Evolutionary conservation across 2,113 vertebrate genomes (phyloP).

Genomic region (Ailurus styani): DNA sequence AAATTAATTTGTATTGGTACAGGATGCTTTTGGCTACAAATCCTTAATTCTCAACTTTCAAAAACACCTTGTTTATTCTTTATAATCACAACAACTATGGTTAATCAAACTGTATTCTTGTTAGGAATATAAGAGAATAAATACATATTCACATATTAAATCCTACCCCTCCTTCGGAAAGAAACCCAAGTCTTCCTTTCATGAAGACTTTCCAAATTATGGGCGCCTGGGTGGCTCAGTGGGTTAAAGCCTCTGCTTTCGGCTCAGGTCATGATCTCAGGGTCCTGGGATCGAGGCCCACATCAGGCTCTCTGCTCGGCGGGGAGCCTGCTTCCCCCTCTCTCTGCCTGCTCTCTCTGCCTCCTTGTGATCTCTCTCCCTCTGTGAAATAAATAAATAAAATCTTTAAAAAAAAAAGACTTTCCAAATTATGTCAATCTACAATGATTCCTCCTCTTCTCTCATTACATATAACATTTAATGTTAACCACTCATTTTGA

Average conservation of each 20-base stretch:
- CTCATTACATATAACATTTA: not conserved
- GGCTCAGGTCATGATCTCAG: too few relatives aligned
- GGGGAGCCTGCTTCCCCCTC: too few relatives aligned
- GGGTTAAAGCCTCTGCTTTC: too few relatives aligned
- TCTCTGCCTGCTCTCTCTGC: too few relatives aligned
- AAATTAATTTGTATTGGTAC: conserved; percentile 26
- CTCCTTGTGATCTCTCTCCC: too few relatives aligned
- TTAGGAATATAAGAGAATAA: conserved; percentile 1
- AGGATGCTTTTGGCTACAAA: not conserved
- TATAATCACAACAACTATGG: not conserved
- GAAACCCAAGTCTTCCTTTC: not conserved
- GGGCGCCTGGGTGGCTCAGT: too few relatives aligned
- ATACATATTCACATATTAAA: not conserved
- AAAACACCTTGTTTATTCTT: not conserved
- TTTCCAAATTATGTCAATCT: not conserved
- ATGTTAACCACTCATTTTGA: not conserved
- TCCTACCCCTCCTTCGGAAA: not conserved
- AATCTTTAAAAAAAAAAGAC: too few relatives aligned
- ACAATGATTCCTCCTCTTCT: not conserved
- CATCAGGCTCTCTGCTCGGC: too few relatives aligned
- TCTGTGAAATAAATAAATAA: too few relatives aligned
- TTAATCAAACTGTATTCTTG: not conserved
- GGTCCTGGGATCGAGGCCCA: too few relatives aligned
- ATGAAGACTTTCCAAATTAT: conserved; percentile 15
- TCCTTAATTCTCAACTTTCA: not conserved